Conservation (phyloP, 2,113 vertebrate species). For the Rafetus swinhoei region DNA sequence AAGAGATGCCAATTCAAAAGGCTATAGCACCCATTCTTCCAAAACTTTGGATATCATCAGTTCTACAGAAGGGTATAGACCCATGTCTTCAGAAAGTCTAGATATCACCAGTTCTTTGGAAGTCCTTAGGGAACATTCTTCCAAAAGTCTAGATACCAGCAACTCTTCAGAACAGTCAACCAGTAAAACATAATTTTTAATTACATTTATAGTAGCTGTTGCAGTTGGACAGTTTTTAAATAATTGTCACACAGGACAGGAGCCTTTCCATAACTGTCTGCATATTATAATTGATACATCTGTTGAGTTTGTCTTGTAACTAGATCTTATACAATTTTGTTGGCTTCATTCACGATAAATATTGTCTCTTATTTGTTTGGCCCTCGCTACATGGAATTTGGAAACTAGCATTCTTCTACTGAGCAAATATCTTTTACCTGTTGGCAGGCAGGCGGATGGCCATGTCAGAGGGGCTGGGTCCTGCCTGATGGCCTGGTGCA, state of each 20-base stretch:
- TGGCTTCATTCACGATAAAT: slow-evolving; percentile 5
- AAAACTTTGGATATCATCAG: slow-evolving; percentile 40
- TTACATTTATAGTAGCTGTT: background rate
- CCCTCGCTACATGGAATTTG: background rate
- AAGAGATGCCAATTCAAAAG: slow-evolving; percentile 79
- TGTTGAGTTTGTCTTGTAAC: background rate
- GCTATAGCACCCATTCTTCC: slow-evolving; percentile 38
- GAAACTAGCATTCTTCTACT: slow-evolving; percentile 15
- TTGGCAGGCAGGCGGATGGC: no score
- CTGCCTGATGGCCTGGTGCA: no score
- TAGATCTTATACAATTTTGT: background rate
- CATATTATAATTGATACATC: background rate
- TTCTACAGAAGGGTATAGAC: slow-evolving; percentile 44
- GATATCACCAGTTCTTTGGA: slow-evolving; percentile 45
- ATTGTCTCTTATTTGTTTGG: slow-evolving; percentile 42
- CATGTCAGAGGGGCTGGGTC: no score
- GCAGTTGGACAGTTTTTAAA: background rate
- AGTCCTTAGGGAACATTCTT: slow-evolving; percentile 42
- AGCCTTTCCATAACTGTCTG: background rate
- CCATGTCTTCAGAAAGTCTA: slow-evolving; percentile 31
- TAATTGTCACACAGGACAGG: background rate
- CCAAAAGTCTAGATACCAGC: background rate
- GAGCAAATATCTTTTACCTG: background rate
- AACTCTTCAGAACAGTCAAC: background rate
- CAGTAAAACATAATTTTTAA: background rate